Conservation (phyloP, 2,113 vertebrate genomes). For the Xiphorhynchus elegans region DNA sequence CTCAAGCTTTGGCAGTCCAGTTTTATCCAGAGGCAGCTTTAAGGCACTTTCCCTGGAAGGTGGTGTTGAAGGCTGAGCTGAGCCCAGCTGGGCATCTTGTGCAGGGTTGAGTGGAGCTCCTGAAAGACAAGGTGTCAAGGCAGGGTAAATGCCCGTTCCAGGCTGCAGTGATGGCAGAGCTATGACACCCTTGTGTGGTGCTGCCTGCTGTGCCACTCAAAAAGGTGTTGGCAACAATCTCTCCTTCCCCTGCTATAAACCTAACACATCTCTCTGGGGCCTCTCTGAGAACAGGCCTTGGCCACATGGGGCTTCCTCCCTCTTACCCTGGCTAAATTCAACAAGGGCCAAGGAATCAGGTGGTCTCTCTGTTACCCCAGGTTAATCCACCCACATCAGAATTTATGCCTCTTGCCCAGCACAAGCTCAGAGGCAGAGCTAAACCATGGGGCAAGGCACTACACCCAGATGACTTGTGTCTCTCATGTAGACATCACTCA, state of each 20-base stretch:
- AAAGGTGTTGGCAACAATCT: background rate
- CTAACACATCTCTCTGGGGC: background rate
- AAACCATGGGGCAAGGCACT: background rate
- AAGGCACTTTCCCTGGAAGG: slow-evolving; percentile 75
- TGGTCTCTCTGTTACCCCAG: background rate
- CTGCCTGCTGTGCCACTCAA: background rate
- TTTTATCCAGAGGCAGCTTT: slow-evolving; percentile 65
- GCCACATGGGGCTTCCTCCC: background rate
- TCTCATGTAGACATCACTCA: fast-evolving
- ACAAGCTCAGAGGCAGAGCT: background rate
- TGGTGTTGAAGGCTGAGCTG: background rate
- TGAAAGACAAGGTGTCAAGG: background rate
- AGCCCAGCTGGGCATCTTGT: background rate
- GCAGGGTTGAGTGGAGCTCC: slow-evolving; percentile 45
- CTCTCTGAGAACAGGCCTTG: background rate
- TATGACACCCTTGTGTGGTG: fast-evolving
- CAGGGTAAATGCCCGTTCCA: background rate
- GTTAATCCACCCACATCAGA: background rate
- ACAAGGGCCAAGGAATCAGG: background rate
- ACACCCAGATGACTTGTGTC: background rate
- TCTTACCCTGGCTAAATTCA: background rate
- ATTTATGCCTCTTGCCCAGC: background rate
- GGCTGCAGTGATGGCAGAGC: background rate
- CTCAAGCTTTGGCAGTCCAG: slow-evolving; percentile 65
- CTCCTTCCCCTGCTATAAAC: background rate